Evolutionary conservation across 2,888 invertebrate species (phyloP).

Genomic region (Gari tellinella): DNA sequence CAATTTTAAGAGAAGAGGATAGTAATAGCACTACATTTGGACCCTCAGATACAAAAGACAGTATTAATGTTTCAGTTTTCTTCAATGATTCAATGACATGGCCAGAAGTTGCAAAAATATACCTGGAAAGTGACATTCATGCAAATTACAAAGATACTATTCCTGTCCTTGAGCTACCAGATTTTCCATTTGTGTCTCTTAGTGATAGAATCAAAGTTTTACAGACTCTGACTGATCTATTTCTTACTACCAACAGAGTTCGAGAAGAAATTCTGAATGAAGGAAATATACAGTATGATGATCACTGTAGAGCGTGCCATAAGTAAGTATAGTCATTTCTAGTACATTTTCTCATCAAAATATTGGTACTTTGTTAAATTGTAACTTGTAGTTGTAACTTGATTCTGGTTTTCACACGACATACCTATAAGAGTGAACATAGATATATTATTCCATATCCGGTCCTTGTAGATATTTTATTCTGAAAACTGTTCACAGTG

Average conservation of each 20-base stretch:
- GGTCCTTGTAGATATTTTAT: too few relatives aligned
- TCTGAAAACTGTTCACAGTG: too few relatives aligned
- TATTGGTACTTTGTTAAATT: too few relatives aligned
- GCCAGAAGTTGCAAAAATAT: slow-evolving; percentile 95
- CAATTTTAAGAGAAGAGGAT: slow-evolving; percentile 86
- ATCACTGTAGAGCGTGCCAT: slow-evolving; percentile 84
- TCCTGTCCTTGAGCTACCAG: slow-evolving; percentile 74
- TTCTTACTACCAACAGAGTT: slow-evolving; percentile 95
- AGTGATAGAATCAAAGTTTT: slow-evolving; percentile 85
- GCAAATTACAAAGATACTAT: slow-evolving; percentile 79
- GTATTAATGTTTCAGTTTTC: slow-evolving; percentile 96
- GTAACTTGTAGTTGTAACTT: too few relatives aligned
- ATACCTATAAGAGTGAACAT: too few relatives aligned
- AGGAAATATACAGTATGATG: slow-evolving; percentile 87
- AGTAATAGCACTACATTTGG: slow-evolving; percentile 92
- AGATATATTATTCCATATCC: too few relatives aligned
- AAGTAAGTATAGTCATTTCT: too few relatives aligned
- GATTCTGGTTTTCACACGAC: too few relatives aligned
- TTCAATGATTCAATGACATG: slow-evolving; percentile 98
- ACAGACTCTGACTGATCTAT: slow-evolving; percentile 96
- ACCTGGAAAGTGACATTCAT: slow-evolving; percentile 95
- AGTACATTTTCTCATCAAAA: too few relatives aligned
- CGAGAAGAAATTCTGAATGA: slow-evolving; percentile 97
- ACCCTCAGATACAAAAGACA: slow-evolving; percentile 98
- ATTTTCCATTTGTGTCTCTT: slow-evolving; percentile 81